Conservation (phyloP, 2,797 vertebrate species). For the Lepus townsendii region DNA sequence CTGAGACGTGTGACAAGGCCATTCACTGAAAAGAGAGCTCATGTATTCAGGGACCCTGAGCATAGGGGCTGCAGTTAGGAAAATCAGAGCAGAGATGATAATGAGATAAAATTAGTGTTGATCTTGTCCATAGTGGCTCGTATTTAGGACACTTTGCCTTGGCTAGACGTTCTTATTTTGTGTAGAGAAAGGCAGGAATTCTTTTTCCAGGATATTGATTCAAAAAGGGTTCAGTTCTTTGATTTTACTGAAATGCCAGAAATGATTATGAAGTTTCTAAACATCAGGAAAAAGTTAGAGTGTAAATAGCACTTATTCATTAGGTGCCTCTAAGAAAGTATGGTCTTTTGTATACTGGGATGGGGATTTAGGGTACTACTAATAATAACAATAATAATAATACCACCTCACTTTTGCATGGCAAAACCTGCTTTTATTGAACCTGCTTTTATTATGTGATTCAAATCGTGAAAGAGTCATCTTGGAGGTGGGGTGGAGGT, state of each 20-base stretch:
- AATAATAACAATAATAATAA: slow-evolving; percentile 27
- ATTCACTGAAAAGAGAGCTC: neutral
- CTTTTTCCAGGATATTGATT: slow-evolving; percentile 71
- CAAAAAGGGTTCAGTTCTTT: slow-evolving; percentile 54
- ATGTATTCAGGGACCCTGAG: neutral
- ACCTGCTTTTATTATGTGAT: neutral
- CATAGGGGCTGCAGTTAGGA: neutral
- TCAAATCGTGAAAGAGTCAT: slow-evolving; percentile 25
- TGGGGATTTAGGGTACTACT: neutral
- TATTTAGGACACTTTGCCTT: slow-evolving; percentile 35
- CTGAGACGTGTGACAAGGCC: neutral
- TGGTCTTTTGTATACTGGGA: slow-evolving; percentile 16
- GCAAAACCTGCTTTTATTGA: neutral
- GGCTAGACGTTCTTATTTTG: slow-evolving; percentile 37
- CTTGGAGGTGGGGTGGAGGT: neutral
- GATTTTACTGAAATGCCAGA: slow-evolving; percentile 68
- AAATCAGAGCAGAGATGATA: neutral
- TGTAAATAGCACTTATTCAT: slow-evolving; percentile 69
- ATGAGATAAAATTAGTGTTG: neutral
- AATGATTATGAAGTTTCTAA: slow-evolving; percentile 71
- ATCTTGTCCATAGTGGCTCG: neutral
- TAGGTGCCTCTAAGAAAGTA: slow-evolving; percentile 58
- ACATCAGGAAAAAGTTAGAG: slow-evolving; percentile 52
- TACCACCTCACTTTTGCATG: neutral
- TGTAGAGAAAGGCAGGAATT: neutral